These are phyloP conservation scores for Hydrozoanthus gracilis DNA, from an alignment of 92 coral and sea anemone genomes.

Conservation along the genomic window DNA sequence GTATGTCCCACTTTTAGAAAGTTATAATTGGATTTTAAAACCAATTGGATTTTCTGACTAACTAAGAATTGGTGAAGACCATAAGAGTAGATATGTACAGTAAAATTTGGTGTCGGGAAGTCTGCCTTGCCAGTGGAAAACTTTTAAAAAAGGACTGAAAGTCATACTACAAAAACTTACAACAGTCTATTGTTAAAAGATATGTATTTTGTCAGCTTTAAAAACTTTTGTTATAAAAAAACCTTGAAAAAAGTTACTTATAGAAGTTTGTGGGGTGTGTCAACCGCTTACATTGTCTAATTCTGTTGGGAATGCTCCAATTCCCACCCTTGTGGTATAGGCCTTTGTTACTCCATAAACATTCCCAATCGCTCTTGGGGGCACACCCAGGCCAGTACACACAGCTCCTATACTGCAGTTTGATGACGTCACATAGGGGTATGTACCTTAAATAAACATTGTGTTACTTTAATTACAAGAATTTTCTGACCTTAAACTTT, in stretches of 20 bases:
- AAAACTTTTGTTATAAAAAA: background rate
- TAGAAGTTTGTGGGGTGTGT: background rate
- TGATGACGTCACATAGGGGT: constrained; percentile 97
- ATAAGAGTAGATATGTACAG: too few species aligned
- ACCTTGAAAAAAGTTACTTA: background rate
- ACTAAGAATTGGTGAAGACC: too few species aligned
- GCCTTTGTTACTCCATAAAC: constrained; percentile 96
- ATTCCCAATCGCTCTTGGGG: constrained; percentile 90
- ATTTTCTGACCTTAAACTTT: background rate
- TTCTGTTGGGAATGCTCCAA: constrained; percentile 95
- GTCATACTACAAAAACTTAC: background rate
- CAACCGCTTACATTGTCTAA: constrained; percentile 70
- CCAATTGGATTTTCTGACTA: too few species aligned
- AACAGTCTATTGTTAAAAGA: too few species aligned
- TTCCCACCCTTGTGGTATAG: constrained; percentile 96
- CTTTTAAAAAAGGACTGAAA: background rate
- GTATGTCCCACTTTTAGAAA: too few species aligned
- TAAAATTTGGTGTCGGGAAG: too few species aligned
- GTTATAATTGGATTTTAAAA: too few species aligned
- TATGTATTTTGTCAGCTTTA: too few species aligned
- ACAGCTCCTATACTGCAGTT: constrained; percentile 96
- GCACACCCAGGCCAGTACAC: constrained; percentile 96
- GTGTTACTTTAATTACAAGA: background rate
- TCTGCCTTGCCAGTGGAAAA: background rate
- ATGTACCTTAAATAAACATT: constrained; percentile 73